Evolutionary conservation across 2,113 vertebrate species (phyloP).

Genomic region (Ondatra zibethicus): DNA sequence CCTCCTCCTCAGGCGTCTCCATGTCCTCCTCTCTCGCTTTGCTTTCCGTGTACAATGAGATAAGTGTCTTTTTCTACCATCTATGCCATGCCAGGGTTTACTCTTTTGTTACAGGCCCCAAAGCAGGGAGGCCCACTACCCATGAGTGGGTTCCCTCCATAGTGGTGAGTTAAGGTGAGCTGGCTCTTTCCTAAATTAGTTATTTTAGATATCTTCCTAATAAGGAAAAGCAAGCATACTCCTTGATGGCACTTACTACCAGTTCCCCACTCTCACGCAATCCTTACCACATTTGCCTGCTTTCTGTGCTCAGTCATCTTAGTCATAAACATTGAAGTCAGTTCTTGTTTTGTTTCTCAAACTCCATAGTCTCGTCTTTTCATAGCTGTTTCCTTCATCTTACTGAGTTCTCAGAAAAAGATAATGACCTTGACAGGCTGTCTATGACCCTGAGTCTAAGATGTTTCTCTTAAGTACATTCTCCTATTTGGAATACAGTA

Average conservation of each 20-base stretch:
- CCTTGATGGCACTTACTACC: not conserved
- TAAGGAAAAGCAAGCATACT: not conserved
- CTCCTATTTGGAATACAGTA: not conserved
- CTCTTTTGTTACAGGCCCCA: not conserved
- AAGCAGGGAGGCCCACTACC: not conserved
- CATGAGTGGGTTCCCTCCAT: not conserved
- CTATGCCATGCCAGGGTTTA: too few relatives aligned
- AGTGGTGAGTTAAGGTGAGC: not conserved
- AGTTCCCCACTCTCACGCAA: not conserved
- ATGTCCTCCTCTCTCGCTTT: not conserved
- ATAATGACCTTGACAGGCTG: not conserved
- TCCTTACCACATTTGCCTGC: not conserved
- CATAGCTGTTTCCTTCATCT: not conserved
- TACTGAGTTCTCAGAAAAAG: not conserved
- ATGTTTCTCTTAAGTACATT: not conserved
- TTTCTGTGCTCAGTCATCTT: not conserved
- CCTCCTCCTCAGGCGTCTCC: not conserved
- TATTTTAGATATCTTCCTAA: not conserved
- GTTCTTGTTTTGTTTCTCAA: not conserved
- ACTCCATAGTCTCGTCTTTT: not conserved
- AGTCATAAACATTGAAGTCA: not conserved
- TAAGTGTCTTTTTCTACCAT: not conserved
- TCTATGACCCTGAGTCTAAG: not conserved
- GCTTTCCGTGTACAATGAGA: not conserved
- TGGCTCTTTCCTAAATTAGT: not conserved